Percentiles rank a stretch among this genome's conserved stretches.
Conservation (phyloP, 1,140 invertebrate species). For the Drosophila fuyamai region DNA sequence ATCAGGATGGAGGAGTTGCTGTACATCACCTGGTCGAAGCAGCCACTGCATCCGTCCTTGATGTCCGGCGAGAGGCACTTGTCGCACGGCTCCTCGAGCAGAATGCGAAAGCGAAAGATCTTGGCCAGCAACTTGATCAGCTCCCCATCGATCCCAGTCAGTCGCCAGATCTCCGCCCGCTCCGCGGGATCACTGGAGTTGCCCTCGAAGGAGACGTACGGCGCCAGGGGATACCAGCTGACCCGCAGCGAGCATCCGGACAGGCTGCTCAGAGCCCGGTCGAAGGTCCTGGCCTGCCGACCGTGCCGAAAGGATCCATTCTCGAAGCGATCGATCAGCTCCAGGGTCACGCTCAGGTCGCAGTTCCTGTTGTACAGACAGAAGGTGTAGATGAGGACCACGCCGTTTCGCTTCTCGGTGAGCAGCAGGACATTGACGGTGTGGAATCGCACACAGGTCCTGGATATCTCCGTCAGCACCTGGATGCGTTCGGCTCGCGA, state of each 20-base stretch:
- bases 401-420: conserved; percentile 13
- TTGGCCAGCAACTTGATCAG: conserved; percentile 50
- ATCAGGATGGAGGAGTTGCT: conserved; percentile 50
- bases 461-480: conserved; percentile 44
- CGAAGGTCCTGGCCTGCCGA: conserved; percentile 23
- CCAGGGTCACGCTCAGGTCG: conserved; percentile 11
- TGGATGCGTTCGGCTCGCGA: background rate
- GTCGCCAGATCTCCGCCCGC: conserved; percentile 23
- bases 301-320: conserved; percentile 9
- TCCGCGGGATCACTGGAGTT: conserved; percentile 36
- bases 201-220: conserved; percentile 51
- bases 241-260: conserved; percentile 49
- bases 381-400: conserved; percentile 50
- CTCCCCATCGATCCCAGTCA: conserved; percentile 62
- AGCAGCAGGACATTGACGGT: conserved; percentile 58
- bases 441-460: conserved; percentile 35
- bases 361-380: conserved; percentile 41
- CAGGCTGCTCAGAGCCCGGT: conserved; percentile 32
- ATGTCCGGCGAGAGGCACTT: conserved; percentile 23
- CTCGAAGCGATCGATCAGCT: conserved; percentile 33
- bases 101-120: conserved; percentile 51
- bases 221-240: conserved; percentile 59
- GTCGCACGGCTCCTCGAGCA: conserved; percentile 46
- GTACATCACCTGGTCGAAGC: conserved; percentile 42
- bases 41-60: conserved; percentile 19